Conservation (phyloP, 2,888 invertebrate genomes). For the Andrena hattorfiana region DNA sequence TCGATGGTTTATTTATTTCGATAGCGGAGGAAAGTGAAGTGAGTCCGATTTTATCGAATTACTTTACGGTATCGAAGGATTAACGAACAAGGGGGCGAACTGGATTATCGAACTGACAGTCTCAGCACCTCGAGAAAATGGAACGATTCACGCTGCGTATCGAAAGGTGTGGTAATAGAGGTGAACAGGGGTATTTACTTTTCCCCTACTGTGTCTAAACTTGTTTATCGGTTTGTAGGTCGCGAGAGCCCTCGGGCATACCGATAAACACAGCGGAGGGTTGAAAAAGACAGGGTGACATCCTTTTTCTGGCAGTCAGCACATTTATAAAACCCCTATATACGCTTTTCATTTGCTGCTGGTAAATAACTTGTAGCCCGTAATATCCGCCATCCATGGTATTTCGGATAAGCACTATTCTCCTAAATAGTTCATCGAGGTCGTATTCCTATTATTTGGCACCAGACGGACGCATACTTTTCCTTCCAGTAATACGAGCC, state of each 20-base stretch:
- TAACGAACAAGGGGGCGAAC: background rate
- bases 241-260: slow-evolving; percentile 15
- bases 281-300: background rate
- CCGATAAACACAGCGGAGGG: slow-evolving; percentile 24
- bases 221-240: slow-evolving; percentile 46
- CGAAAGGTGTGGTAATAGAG: slow-evolving; percentile 43
- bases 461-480: background rate
- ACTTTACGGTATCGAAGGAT: background rate
- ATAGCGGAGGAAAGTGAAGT: background rate
- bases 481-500: background rate
- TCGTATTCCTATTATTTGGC: no score
- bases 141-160: slow-evolving; percentile 48
- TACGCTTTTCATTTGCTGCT: background rate
- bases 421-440: no score
- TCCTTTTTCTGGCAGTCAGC: background rate
- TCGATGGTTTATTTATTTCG: background rate
- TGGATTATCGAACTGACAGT: background rate
- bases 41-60: background rate
- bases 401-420: no score
- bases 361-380: background rate
- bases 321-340: no score
- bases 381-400: no score
- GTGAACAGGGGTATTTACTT: slow-evolving; percentile 61
- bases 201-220: slow-evolving; percentile 49
- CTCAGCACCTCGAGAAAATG: slow-evolving; percentile 25